Conservation (phyloP, 2,113 vertebrate species). For the Salvelinus fontinalis region DNA sequence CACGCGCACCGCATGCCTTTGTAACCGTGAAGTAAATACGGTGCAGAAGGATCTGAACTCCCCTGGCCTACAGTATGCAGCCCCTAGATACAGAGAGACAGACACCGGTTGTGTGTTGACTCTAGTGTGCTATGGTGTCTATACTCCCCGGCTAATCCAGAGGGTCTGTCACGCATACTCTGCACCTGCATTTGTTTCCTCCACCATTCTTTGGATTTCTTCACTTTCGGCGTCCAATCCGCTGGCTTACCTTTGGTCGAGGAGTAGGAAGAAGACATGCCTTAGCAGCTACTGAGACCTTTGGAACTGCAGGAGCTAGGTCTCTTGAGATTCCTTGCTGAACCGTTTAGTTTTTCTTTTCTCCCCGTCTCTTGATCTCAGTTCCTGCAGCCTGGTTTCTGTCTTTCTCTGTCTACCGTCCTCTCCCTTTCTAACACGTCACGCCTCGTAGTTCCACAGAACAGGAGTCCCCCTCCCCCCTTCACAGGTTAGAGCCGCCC, state of each 20-base stretch:
- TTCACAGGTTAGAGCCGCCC: conserved; percentile 69
- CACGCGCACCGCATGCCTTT: neutral
- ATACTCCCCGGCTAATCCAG: conserved; percentile 26
- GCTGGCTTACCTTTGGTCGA: conserved; percentile 73
- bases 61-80: conserved; percentile 5
- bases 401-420: conserved; percentile 49
- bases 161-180: conserved; percentile 17
- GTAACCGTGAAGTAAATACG: no score
- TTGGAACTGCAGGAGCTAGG: conserved; percentile 37
- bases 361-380: conserved; percentile 25
- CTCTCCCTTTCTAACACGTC: conserved; percentile 55
- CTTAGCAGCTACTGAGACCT: conserved; percentile 29
- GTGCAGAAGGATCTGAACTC: neutral
- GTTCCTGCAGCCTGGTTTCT: conserved; percentile 29
- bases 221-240: conserved; percentile 32
- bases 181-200: conserved; percentile 63
- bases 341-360: conserved; percentile 12
- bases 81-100: neutral
- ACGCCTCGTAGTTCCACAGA: conserved; percentile 59
- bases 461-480: conserved; percentile 31
- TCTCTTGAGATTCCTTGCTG: neutral
- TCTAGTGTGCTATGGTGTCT: conserved; percentile 28
- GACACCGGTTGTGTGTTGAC: conserved; percentile 5
- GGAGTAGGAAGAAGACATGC: conserved; percentile 64
- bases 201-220: conserved; percentile 31